Evolutionary conservation across 2,888 invertebrate species (phyloP).

Genomic region (Sialis lutaria): DNA sequence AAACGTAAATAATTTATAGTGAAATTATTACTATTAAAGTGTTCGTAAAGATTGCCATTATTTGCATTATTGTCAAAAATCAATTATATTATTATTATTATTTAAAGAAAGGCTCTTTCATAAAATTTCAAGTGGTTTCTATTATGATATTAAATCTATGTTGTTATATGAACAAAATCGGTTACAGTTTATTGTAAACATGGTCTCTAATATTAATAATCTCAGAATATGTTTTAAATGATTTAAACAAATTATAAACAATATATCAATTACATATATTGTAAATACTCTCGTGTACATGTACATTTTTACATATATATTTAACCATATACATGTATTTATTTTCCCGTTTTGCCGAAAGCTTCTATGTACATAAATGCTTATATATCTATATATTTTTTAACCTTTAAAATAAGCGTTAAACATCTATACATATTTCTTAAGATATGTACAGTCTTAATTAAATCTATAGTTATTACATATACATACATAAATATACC

Average conservation of each 20-base stretch:
- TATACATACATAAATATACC: too few species aligned
- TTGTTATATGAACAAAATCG: too few species aligned
- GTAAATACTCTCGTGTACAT: background rate
- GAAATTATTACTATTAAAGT: background rate
- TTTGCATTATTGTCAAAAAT: background rate
- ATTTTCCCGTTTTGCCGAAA: conserved; percentile 1
- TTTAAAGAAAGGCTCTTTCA: too few species aligned
- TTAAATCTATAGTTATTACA: too few species aligned
- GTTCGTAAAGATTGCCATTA: background rate
- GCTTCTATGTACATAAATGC: background rate
- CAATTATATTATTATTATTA: background rate
- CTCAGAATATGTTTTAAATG: background rate
- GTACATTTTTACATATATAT: background rate
- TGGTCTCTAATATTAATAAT: too few species aligned
- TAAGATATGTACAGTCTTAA: background rate
- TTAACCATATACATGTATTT: background rate
- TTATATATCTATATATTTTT: background rate
- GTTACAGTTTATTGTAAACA: too few species aligned
- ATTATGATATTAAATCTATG: too few species aligned
- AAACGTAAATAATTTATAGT: background rate
- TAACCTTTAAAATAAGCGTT: background rate
- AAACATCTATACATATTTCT: background rate
- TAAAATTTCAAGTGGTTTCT: too few species aligned
- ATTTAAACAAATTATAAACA: background rate
- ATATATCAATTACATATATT: background rate